Conservation (phyloP, 2,888 invertebrate species). For the Notocelia uddmanniana region DNA sequence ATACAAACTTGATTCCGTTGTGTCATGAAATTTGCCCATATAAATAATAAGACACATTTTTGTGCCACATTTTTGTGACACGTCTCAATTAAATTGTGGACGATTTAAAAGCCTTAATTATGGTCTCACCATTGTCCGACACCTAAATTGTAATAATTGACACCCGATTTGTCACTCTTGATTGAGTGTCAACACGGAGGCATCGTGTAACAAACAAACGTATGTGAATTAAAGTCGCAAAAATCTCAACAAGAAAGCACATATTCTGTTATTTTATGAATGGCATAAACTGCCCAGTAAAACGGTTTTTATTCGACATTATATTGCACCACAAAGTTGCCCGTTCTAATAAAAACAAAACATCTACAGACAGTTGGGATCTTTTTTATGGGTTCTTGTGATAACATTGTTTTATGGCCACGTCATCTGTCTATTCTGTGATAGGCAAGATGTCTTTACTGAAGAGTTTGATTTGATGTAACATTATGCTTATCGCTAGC, state of each 20-base stretch:
- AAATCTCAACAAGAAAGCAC: conserved; percentile 29
- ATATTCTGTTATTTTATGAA: conserved; percentile 24
- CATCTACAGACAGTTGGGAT: conserved; percentile 29
- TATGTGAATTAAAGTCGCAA: conserved; percentile 17
- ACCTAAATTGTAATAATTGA: too few species aligned
- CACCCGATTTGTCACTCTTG: too few species aligned
- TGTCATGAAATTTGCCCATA: too few species aligned
- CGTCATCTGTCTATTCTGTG: conserved; percentile 21
- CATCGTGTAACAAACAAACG: neutral
- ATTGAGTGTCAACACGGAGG: too few species aligned
- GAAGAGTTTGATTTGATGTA: neutral
- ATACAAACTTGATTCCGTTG: too few species aligned
- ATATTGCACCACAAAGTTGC: conserved; percentile 42
- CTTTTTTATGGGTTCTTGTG: conserved; percentile 29
- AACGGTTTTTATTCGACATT: conserved; percentile 41
- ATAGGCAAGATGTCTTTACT: conserved; percentile 1
- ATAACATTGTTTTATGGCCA: conserved; percentile 33
- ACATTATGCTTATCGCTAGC: too few species aligned
- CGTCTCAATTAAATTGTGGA: too few species aligned
- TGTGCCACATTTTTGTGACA: too few species aligned
- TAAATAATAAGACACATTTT: too few species aligned
- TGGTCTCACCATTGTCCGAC: too few species aligned
- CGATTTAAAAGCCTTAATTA: too few species aligned
- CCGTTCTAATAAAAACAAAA: conserved; percentile 42
- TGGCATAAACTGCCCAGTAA: conserved; percentile 40